phyloP scores from a whole-genome alignment of 2,797 vertebrate species.

The Sylvia borin region DNA sequence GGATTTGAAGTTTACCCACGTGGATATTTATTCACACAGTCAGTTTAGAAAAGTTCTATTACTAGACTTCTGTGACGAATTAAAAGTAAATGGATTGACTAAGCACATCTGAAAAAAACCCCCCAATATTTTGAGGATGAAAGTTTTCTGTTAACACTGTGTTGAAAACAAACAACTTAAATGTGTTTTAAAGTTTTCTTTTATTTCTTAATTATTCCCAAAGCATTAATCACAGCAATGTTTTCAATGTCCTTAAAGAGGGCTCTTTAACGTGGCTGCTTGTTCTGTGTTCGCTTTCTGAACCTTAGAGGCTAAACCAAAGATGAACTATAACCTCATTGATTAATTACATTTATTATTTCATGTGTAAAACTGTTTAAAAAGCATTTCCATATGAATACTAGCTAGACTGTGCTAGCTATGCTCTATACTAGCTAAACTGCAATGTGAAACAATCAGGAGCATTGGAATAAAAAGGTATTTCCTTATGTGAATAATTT shows the following conservation, averaged over 20 bases:
- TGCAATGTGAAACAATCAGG: neutral
- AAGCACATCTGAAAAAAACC: neutral
- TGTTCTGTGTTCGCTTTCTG: neutral
- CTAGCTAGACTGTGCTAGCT: neutral
- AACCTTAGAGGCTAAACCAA: neutral
- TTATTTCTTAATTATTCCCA: neutral
- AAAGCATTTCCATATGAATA: neutral
- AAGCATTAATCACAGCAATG: neutral
- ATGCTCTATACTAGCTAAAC: neutral
- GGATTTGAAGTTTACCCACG: neutral
- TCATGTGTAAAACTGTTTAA: neutral
- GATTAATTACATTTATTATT: neutral
- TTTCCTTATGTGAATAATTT: constrained; percentile 1
- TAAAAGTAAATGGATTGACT: constrained; percentile 1
- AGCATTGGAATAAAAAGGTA: constrained; percentile 2
- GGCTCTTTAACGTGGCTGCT: neutral
- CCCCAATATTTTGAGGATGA: neutral
- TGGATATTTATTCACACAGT: neutral
- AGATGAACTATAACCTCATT: neutral
- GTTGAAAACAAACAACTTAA: neutral
- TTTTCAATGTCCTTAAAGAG: neutral
- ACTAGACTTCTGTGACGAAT: neutral
- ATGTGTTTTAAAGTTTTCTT: neutral
- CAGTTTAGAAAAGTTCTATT: neutral
- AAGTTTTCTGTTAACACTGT: neutral